Base-by-base conservation (phyloP, 2,797 vertebrate genomes). In the Tachyglossus aculeatus region DNA sequence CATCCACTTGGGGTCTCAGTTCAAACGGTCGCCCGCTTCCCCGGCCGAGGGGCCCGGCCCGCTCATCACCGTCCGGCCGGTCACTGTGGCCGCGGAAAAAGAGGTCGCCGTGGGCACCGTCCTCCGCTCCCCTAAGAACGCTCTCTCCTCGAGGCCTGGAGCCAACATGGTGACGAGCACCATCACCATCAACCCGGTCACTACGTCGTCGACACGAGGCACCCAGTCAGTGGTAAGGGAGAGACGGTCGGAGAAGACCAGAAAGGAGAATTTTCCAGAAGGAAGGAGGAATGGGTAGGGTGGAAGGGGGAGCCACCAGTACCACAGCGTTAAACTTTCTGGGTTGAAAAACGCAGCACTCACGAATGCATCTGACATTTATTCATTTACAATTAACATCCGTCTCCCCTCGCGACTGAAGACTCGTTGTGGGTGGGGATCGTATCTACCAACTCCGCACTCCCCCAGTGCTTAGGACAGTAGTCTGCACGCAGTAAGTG, bases 91-190 rank as follows among this genome's bases (percentile, higher is more conserved):
- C 9, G 84, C 94, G 1, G 96, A 97, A 40, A 96, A 92, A 22
- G 96, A 98, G 55, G 64, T 81, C 3, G 92, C 96, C 1, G 94
- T 92, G 0, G 96, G 96, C 2, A 98, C 96, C 0, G 95, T 98
- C 32, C 94, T 97, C 4, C 94, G 95, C 16, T 95, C 94, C 0
- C 96, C 95, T 14, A 92, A 93, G 5, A 95, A 92, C 66, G 81
- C 77, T 57, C 87, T 94, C 22, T 80, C 91, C 0, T 22, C 62
- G 0, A 92, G 88, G 21, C 92, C 93, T 51, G 82, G 86, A 2
- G 88, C 85, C 0, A 93, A 90, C 89, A 99, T 98, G 75, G 96
- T 98, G 90, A 99, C 94, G 0, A 99, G 98, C 86, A 98, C 96
- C 71, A 97, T 99, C 71, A 98, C 93, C 6, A 99, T 99, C 77